phyloP scores from a whole-genome alignment of 1,140 invertebrate genomes.

The Danaus plexippus region DNA sequence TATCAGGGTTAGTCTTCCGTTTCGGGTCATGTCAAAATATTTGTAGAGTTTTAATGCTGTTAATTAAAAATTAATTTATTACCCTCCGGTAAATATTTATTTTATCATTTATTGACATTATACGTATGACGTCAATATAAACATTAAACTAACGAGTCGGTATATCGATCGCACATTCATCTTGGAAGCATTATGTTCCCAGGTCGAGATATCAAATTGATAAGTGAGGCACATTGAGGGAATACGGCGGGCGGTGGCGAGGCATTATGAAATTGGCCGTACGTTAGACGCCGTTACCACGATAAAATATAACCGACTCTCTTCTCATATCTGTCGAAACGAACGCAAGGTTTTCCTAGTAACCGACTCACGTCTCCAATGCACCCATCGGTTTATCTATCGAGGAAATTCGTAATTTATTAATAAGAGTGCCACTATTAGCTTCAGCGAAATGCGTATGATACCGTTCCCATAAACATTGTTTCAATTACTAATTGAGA shows the following conservation, averaged over 20 bases:
- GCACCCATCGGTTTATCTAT: conserved; percentile 46
- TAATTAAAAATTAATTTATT: conserved; percentile 17
- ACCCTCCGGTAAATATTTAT: not conserved
- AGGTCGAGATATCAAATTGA: conserved; percentile 69
- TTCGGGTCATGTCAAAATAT: conserved; percentile 37
- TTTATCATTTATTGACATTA: not conserved
- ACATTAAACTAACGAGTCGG: conserved; percentile 8
- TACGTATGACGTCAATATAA: no score
- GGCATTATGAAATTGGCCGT: conserved; percentile 71
- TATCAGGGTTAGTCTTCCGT: conserved; percentile 34
- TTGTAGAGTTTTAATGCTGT: conserved; percentile 21
- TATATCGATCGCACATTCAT: conserved; percentile 39
- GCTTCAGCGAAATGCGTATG: no score
- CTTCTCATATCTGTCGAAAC: conserved; percentile 63
- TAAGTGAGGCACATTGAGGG: conserved; percentile 65
- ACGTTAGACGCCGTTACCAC: conserved; percentile 68
- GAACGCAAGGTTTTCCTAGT: conserved; percentile 34
- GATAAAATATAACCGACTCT: conserved; percentile 67
- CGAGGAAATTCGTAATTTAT: conserved; percentile 44
- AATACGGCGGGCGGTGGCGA: conserved; percentile 41
- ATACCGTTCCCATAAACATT: no score
- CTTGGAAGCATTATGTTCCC: conserved; percentile 58
- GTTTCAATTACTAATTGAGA: no score
- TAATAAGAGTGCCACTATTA: conserved; percentile 12
- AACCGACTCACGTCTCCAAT: conserved; percentile 39